Base-by-base conservation (phyloP, 2,888 invertebrate genomes). In the Acleris laterana region DNA sequence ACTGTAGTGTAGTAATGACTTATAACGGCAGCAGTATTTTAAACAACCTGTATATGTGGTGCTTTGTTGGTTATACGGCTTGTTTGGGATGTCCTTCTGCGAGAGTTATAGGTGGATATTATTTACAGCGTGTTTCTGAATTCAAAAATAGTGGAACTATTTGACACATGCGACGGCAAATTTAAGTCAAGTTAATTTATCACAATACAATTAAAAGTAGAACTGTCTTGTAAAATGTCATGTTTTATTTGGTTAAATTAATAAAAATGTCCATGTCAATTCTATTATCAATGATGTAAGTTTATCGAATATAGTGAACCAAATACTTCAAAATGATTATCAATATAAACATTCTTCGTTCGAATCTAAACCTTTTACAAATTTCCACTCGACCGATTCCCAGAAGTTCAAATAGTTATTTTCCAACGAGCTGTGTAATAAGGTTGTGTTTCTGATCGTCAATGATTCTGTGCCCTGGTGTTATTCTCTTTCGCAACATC, bases 361-460 rank as follows among this genome's bases (percentile, higher is more conserved):
- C 49, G 56, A 13, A 32, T 68, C 38, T 32, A 32, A 63, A 68
- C 59, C 59, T 59, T 59, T 60, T 50, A 60, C 53, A 63, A 50
- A 63, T 65, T 60, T 61, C 50, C 22, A 46, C 22, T 50, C 49
- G 22, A 46, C 53, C 56, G 50, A 38, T 51, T 59, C 53, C 17
- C 53, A n/a, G n/a, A n/a, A 59, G 25, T 57, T 44, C 9, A 38
- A 48, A 48, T 50, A 50, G 49, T 56, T 51, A 62, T 69, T 63
- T 69, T 69, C 60, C 69, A 71, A 49, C 70, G 68, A 72, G 48
- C 68, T 68, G 68, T 64, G 64, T 69, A 72, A 71, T 73, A 71
- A 69, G 53, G 6, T 55, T 38, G 19, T 42, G 55, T 49, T 68
- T 67, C 63, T 20, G 42, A 22, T 19, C n/a, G 55, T 7, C 48